These are phyloP conservation scores for Pyrgus malvae DNA, from an alignment of 2,888 invertebrate species.

Conservation along the genomic window DNA sequence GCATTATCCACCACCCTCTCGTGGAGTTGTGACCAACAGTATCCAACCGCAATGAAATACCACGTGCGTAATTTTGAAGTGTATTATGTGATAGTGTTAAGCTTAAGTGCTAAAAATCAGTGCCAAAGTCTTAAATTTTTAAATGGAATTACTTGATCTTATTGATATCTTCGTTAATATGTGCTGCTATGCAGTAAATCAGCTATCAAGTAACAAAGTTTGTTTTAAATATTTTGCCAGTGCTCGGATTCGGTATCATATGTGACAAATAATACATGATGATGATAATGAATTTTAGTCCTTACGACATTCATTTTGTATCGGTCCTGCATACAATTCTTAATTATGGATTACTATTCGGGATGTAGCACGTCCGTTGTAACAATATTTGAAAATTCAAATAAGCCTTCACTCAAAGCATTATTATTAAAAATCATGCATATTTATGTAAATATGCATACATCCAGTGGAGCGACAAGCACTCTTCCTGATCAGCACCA, in stretches of 20 bases:
- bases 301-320: too few species aligned
- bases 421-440: slow-evolving; percentile 11
- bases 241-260: too few species aligned
- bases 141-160: neutral
- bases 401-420: neutral
- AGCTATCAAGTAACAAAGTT: too few species aligned
- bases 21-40: slow-evolving; percentile 56
- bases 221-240: too few species aligned
- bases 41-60: slow-evolving; percentile 66
- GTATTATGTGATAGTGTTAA: slow-evolving; percentile 40
- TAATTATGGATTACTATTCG: too few species aligned
- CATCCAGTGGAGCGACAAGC: slow-evolving; percentile 48
- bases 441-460: slow-evolving; percentile 42
- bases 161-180: neutral
- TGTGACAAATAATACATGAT: too few species aligned
- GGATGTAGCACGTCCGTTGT: too few species aligned
- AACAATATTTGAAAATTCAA: neutral
- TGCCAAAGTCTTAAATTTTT: neutral
- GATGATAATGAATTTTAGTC: too few species aligned
- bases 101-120: neutral
- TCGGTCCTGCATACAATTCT: too few species aligned
- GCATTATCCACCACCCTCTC: slow-evolving; percentile 75
- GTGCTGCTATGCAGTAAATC: too few species aligned
- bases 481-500: slow-evolving; percentile 46
- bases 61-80: slow-evolving; percentile 64